Evolutionary conservation across 2,797 vertebrate species (phyloP).

Genomic region (Fratercula arctica): DNA sequence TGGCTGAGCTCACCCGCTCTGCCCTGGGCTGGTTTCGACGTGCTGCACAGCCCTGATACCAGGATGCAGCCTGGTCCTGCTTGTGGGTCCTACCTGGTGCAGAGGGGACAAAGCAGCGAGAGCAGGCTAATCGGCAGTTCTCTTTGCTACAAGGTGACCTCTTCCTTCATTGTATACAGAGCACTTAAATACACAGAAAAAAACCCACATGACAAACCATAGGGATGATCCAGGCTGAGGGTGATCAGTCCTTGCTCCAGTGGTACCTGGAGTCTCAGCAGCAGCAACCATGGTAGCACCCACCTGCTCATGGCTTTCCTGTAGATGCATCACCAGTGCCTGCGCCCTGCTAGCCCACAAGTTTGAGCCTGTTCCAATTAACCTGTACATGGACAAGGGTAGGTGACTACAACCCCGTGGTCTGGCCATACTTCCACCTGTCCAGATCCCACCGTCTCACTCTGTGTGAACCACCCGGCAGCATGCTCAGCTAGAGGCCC

Average conservation of each 20-base stretch:
- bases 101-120: not conserved
- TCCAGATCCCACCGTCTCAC: not conserved
- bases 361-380: not conserved
- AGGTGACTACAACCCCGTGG: not conserved
- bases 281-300: not conserved
- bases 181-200: not conserved
- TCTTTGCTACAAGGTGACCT: not conserved
- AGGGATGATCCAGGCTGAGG: not conserved
- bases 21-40: accelerated
- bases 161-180: not conserved
- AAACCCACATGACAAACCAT: not conserved
- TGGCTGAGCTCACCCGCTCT: accelerated
- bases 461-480: not conserved
- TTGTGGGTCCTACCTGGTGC: not conserved
- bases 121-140: not conserved
- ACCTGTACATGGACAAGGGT: not conserved
- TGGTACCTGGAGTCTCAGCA: not conserved
- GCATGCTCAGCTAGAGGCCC: not conserved
- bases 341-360: not conserved
- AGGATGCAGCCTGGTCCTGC: not conserved
- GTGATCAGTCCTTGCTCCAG: not conserved
- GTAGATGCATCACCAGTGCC: not conserved
- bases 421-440: not conserved
- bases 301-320: not conserved
- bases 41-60: not conserved